Evolutionary conservation across 2,888 invertebrate species (phyloP), one percentile per base, ranked within the genome.

Genomic region (Drosophila birchii): DNA sequence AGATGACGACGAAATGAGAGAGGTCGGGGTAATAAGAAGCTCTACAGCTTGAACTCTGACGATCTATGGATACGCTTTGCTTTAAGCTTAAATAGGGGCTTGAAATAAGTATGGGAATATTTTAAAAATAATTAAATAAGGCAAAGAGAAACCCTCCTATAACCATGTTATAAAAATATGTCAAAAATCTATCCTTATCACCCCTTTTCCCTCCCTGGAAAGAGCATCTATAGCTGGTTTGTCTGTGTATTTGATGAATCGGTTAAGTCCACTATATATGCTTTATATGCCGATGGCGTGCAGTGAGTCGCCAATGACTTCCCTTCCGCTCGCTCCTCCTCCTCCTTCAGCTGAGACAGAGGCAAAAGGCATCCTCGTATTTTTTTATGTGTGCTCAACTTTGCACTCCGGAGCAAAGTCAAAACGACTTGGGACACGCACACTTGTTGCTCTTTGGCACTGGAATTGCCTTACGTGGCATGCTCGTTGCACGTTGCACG

Each of bases 371-470:
- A 64, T 80, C 76, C 80, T 66, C 69, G 69, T 51, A 70, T 68
- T 58, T 70, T 70, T 39, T 70, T 67, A 41, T 86, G 80, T 81
- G 78, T 76, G 80, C 84, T 90, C 90, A 90, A 88, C 86, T 86
- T 90, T 86, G 90, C 90, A 86, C 85, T 86, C 85, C 85, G 47
- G 53, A 70, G 74, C 79, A 56, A 16, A 56, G 70, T 77, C 76
- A 58, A 86, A 86, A 90, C 87, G 86, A 88, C 90, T 90, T 86
- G 85, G 84, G 89, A 88, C 86, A 86, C 86, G 86, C 90, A 86
- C 86, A 88, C 87, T 90, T 78, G 85, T 86, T 89, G 90, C 82
- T 83, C 89, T 84, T 85, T 78, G 64, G 75, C 80, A 58, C 59
- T 75, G 76, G 59, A 58, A 69, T 74, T 49, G 76, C 81, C 80